phyloP scores from a whole-genome alignment of 2,888 invertebrate species.

The Drosophila ezoana region DNA sequence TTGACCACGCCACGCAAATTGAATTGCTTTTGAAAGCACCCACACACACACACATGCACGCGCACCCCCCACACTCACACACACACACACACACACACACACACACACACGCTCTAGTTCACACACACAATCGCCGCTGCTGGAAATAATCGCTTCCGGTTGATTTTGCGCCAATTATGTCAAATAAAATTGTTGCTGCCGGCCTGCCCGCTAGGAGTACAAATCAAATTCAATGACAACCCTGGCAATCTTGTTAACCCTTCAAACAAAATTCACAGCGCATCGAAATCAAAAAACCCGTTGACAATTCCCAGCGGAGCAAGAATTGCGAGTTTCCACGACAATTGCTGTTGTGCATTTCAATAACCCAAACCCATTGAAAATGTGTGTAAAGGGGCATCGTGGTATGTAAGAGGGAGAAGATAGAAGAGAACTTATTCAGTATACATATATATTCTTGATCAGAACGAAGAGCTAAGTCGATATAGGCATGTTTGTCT shows the following conservation, averaged over 20 bases:
- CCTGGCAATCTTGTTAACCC: conserved; percentile 51
- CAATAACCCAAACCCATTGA: too few relatives aligned
- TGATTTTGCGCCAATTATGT: conserved; percentile 77
- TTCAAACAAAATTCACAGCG: conserved; percentile 25
- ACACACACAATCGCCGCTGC: conserved; percentile 23
- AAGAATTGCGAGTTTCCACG: conserved; percentile 11
- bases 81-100: conserved; percentile 8
- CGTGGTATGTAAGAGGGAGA: too few relatives aligned
- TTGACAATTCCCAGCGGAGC: conserved; percentile 23
- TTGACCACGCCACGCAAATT: conserved; percentile 62
- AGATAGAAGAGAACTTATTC: too few relatives aligned
- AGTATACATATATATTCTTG: too few relatives aligned
- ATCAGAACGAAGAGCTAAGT: too few relatives aligned
- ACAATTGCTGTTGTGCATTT: not conserved
- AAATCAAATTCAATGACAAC: conserved; percentile 60
- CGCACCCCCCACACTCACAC: conserved; percentile 3
- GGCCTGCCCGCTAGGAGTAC: conserved; percentile 16
- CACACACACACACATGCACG: not conserved
- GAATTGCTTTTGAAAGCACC: conserved; percentile 58
- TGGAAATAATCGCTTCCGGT: conserved; percentile 75
- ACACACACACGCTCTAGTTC: conserved; percentile 19
- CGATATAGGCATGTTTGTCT: too few relatives aligned
- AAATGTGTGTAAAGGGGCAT: too few relatives aligned
- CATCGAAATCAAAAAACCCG: conserved; percentile 38
- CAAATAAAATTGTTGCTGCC: conserved; percentile 43